phyloP scores from a whole-genome alignment of 2,113 vertebrate genomes.

The Semnornis frantzii region DNA sequence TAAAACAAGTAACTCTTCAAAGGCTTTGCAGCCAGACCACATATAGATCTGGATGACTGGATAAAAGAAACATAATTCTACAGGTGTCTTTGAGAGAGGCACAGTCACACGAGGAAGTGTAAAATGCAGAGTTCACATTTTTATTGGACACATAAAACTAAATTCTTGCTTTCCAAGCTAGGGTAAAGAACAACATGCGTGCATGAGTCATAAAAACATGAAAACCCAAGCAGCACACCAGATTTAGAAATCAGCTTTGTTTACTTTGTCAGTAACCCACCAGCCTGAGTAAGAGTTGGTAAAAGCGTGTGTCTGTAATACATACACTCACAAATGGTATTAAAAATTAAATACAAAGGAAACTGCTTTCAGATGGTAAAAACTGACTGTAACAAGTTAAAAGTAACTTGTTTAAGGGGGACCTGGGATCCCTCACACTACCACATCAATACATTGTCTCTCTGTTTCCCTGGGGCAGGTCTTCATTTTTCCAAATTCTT shows the following conservation, averaged over 20 bases:
- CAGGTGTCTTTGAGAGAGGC: constrained; percentile 9
- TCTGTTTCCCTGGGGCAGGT: not conserved
- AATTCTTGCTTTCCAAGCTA: constrained; percentile 58
- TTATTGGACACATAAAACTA: constrained; percentile 46
- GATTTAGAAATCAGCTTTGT: constrained; percentile 7
- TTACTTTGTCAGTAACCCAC: not conserved
- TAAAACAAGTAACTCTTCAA: not conserved
- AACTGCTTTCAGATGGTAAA: not conserved
- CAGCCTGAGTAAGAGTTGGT: not conserved
- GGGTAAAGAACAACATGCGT: constrained; percentile 60
- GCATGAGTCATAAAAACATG: constrained; percentile 59
- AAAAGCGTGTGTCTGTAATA: not conserved
- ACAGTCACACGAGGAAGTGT: not conserved
- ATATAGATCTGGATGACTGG: not conserved
- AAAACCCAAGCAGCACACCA: constrained; percentile 55
- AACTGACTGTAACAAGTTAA: not conserved
- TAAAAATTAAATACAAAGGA: not conserved
- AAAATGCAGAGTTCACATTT: constrained; percentile 34
- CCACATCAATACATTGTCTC: not conserved
- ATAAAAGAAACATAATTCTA: not conserved
- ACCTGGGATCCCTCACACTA: too few species aligned
- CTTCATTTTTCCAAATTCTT: not conserved
- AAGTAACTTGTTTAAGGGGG: too few species aligned
- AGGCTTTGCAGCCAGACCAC: not conserved
- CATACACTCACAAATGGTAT: not conserved